A percentile compares a stretch with the other conserved stretches of the same genome.
Evolutionary conservation across 2,113 vertebrate species (phyloP).

Genomic region (Pomatostomus ruficeps): DNA sequence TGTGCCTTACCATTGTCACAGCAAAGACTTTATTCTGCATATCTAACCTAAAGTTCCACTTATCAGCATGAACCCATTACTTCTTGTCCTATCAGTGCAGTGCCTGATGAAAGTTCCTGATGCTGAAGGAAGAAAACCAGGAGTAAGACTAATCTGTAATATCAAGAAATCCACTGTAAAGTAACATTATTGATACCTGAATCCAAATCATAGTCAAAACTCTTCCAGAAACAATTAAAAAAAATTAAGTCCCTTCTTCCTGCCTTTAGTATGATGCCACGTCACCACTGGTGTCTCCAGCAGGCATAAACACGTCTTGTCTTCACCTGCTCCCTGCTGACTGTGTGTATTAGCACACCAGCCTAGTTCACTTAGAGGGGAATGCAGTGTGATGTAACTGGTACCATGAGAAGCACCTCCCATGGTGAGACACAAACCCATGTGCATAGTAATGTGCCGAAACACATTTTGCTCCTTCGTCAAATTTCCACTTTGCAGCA

Average conservation of each 20-base stretch:
- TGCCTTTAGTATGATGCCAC: accelerated
- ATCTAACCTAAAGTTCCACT: neutral
- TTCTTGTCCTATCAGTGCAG: neutral
- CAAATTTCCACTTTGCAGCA: neutral
- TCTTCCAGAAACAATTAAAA: neutral
- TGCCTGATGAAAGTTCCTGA: neutral
- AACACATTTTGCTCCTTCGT: neutral
- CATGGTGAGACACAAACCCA: neutral
- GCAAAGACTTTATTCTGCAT: neutral
- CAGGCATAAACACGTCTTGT: neutral
- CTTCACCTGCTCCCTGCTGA: neutral
- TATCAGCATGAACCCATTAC: neutral
- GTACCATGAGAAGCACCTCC: neutral
- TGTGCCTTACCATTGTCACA: neutral
- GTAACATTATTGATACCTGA: neutral
- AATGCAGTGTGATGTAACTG: neutral
- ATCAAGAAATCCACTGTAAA: neutral
- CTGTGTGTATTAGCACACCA: neutral
- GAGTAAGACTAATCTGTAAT: neutral
- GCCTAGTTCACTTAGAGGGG: neutral
- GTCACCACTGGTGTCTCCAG: neutral
- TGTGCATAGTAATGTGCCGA: accelerated
- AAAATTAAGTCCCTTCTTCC: neutral
- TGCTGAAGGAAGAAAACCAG: neutral
- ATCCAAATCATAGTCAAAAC: neutral